Evolutionary conservation across 2,113 vertebrate genomes (phyloP).

Genomic region (Diphyllodes magnificus): DNA sequence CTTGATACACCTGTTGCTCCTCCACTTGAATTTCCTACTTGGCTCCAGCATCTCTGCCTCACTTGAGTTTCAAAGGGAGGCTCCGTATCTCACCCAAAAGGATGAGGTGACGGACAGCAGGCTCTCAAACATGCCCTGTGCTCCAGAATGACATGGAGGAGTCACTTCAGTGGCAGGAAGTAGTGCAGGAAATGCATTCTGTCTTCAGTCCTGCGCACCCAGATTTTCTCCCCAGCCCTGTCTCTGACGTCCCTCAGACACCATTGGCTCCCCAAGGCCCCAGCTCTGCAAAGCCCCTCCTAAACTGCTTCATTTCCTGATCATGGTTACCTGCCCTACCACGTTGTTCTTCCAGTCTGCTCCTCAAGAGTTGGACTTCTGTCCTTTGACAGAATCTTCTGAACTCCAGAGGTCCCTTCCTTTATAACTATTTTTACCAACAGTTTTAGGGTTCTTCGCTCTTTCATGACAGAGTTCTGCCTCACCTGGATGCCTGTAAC

Average conservation of each 20-base stretch:
- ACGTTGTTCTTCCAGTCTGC: not conserved
- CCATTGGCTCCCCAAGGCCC: not conserved
- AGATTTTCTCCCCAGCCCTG: not conserved
- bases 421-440: not conserved
- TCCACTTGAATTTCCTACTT: not conserved
- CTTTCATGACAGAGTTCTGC: not conserved
- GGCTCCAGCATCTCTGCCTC: not conserved
- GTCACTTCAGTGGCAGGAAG: not conserved
- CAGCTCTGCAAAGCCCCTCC: not conserved
- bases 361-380: not conserved
- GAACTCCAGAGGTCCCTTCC: not conserved
- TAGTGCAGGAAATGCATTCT: not conserved
- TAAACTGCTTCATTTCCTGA: not conserved
- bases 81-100: not conserved
- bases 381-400: not conserved
- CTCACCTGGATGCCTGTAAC: not conserved
- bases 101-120: not conserved
- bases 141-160: not conserved
- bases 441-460: not conserved
- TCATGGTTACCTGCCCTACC: not conserved
- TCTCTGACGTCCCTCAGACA: not conserved
- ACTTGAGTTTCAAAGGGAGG: not conserved
- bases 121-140: not conserved
- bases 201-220: not conserved
- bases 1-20: not conserved